These are phyloP conservation scores for Drosophila ananassae DNA, from an alignment of 1,140 invertebrate genomes.

Conservation along the genomic window DNA sequence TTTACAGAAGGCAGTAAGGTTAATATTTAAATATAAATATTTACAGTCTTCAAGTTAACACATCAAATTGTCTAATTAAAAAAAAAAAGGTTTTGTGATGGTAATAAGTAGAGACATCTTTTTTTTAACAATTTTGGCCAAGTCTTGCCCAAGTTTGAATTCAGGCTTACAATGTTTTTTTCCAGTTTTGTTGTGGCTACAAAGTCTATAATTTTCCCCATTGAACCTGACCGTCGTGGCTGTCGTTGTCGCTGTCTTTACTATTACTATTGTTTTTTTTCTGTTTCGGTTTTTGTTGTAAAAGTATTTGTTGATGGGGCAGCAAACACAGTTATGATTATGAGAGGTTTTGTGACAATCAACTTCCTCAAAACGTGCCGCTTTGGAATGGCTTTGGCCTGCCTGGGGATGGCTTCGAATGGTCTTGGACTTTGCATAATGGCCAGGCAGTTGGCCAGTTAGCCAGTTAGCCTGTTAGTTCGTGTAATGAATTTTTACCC, in stretches of 20 bases:
- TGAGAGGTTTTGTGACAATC: slow-evolving; percentile 67
- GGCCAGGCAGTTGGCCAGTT: slow-evolving; percentile 26
- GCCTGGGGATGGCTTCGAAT: slow-evolving; percentile 11
- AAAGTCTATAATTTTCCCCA: slow-evolving; percentile 69
- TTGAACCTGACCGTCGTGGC: slow-evolving; percentile 73
- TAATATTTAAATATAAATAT: neutral
- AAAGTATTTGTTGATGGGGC: slow-evolving; percentile 38
- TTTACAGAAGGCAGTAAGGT: neutral
- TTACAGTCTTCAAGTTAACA: neutral
- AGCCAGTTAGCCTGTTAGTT: slow-evolving; percentile 42
- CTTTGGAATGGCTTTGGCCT: slow-evolving; percentile 25
- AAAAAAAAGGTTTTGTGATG: neutral
- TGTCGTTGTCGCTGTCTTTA: slow-evolving; percentile 10
- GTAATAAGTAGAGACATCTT: neutral
- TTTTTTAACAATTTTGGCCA: slow-evolving; percentile 6
- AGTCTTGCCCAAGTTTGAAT: slow-evolving; percentile 26
- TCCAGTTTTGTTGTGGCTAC: slow-evolving; percentile 26
- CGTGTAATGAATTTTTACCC: slow-evolving; percentile 61
- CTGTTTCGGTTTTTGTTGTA: slow-evolving; percentile 1
- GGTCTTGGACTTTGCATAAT: slow-evolving; percentile 61
- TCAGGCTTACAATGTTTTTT: slow-evolving; percentile 30
- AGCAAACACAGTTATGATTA: slow-evolving; percentile 66
- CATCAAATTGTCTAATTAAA: neutral
- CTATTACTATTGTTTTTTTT: slow-evolving; percentile 3
- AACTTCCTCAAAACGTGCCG: slow-evolving; percentile 73